Evolutionary conservation across 1,140 invertebrate genomes (phyloP).

Genomic region (Heliconius hewitsoni): DNA sequence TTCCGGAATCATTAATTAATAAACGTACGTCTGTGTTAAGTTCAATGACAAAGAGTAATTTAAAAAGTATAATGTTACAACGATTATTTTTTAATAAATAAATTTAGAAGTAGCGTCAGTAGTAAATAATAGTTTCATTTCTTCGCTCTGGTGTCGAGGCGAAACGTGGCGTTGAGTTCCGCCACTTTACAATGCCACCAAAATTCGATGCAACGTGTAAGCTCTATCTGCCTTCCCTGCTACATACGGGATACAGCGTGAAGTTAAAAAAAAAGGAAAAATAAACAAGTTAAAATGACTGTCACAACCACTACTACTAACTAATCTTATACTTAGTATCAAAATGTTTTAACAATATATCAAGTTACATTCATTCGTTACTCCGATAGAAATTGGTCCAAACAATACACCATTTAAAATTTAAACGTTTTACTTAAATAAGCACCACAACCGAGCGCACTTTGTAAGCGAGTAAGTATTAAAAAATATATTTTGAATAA

Average conservation of each 20-base stretch:
- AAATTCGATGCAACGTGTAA: too few relatives aligned
- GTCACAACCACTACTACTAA: too few relatives aligned
- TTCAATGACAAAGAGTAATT: slow-evolving; percentile 22
- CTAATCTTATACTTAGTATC: not conserved
- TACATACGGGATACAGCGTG: too few relatives aligned
- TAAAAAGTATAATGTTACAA: not conserved
- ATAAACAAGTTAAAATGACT: not conserved
- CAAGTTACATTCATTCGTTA: not conserved
- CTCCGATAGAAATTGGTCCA: not conserved
- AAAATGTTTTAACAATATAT: not conserved
- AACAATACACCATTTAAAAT: slow-evolving; percentile 5
- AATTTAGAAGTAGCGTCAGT: too few relatives aligned
- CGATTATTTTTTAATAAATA: too few relatives aligned
- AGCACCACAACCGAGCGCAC: not conserved
- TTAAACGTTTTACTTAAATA: slow-evolving; percentile 4
- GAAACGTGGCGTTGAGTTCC: too few relatives aligned
- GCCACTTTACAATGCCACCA: too few relatives aligned
- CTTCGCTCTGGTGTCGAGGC: too few relatives aligned
- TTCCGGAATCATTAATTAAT: slow-evolving; percentile 24
- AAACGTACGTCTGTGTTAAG: slow-evolving; percentile 6
- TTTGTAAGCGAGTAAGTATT: slow-evolving; percentile 11
- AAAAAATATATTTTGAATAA: slow-evolving; percentile 18
- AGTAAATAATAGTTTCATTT: too few relatives aligned
- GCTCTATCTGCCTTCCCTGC: too few relatives aligned
- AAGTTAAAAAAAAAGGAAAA: not conserved